These are phyloP conservation scores for Calypte anna DNA, from an alignment of 2,113 vertebrate species.

Conservation along the genomic window DNA sequence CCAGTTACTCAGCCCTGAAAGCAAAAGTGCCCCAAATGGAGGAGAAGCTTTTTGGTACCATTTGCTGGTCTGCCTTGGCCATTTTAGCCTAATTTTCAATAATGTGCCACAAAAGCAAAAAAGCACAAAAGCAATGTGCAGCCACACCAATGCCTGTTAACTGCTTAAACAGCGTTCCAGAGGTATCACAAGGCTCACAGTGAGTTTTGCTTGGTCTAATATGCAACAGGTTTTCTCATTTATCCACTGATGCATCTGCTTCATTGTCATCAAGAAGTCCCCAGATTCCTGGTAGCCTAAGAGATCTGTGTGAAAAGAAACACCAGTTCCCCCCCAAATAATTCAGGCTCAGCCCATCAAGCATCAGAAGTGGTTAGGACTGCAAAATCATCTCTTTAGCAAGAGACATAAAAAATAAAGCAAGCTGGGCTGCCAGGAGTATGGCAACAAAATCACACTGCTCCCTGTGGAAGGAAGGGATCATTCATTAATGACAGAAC, in stretches of 20 bases:
- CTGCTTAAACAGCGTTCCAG: background rate
- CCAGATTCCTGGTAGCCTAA: background rate
- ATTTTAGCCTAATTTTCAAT: background rate
- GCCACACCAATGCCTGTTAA: fast-evolving
- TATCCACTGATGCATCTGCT: background rate
- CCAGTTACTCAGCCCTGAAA: fast-evolving
- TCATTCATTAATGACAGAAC: background rate
- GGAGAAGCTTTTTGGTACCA: background rate
- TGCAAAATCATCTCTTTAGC: background rate
- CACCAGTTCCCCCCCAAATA: background rate
- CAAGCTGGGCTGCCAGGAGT: background rate
- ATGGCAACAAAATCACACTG: background rate
- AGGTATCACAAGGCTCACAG: background rate
- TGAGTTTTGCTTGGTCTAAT: background rate
- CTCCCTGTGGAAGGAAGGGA: background rate
- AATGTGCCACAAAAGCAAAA: background rate
- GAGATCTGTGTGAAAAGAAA: background rate
- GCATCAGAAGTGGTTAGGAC: background rate
- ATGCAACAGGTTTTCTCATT: background rate
- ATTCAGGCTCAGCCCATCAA: background rate
- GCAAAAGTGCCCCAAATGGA: background rate
- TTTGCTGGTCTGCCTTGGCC: background rate
- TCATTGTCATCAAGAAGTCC: background rate
- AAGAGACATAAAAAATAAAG: background rate
- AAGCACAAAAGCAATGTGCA: too few relatives aligned